Base-by-base conservation (phyloP, 2,113 vertebrate species). In the Semnornis frantzii region DNA sequence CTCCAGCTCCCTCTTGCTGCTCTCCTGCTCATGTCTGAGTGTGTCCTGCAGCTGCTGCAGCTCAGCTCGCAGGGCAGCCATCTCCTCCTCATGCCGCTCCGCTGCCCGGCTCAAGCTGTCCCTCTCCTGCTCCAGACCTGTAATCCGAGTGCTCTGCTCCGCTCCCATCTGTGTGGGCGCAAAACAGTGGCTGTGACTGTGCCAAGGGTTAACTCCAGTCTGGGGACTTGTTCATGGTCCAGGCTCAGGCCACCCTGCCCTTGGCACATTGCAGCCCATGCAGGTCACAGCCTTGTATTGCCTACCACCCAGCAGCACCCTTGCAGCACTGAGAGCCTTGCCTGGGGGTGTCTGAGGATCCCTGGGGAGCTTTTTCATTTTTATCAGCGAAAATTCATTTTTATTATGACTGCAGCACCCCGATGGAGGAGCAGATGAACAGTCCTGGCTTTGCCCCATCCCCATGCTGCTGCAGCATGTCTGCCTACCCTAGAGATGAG, bases 41-140 rank as follows among this genome's bases (percentile, higher is more conserved):
- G 78, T 94, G 83, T 79, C 97, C 90, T 94, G 98, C 64, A 98
- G 93, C n/a, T 93, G 92, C 90, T 98, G 90, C 31, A 99, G 95
- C 97, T 98, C 97, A 24, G 86, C 86, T 42, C 4, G 98, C 50
- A 97, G 97, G 10, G 91, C 55, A 0, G 70, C 87, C 27, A 98
- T 76, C 93, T 98, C 97, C n/a, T 95, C 92, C 71, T 98, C 94
- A 14, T 97, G 97, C 88, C 44, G 96, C 6, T 98, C 96, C 4
- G 97, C 76, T 0, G 96, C 96, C 33, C 21, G 95, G 8, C 85
- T 95, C 44, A 99, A 96, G 74, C 89, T 91, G 8, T 89, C 96
- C 85, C 97, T 98, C 77, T 99, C 98, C 8, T 95, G 95, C 96
- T 98, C 97, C 70, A 99, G 94, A 12, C 90, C 12, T 0, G 93